Evolutionary conservation across 53 echinoderm and acorn worm genomes (phyloP).

Genomic region (Patiria pectinifera): DNA sequence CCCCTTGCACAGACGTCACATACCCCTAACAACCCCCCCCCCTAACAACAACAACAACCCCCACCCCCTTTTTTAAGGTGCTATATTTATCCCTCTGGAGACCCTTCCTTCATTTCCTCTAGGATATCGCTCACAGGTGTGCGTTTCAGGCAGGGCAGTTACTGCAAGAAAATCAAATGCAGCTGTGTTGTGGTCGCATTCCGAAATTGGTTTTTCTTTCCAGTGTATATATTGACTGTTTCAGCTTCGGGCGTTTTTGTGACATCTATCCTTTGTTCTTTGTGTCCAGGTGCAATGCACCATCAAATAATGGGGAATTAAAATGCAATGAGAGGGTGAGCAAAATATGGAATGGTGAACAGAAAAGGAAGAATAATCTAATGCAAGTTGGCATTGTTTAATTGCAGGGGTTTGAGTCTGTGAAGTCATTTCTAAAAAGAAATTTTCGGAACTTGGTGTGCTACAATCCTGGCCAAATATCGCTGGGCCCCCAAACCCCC

Average conservation of each 20-base stretch:
- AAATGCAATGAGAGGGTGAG: background rate
- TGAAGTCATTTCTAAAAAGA: no score
- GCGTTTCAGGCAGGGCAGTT: background rate
- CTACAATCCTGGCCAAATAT: no score
- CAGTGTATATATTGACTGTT: background rate
- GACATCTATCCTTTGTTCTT: background rate
- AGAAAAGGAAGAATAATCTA: no score
- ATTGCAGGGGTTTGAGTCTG: no score
- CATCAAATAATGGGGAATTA: background rate
- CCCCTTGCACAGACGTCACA: no score
- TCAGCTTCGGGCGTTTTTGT: background rate
- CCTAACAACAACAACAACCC: no score
- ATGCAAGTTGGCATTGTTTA: no score
- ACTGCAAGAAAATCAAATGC: background rate
- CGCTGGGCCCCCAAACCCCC: no score
- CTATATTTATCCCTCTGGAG: background rate
- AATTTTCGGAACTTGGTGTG: no score
- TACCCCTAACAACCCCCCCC: no score
- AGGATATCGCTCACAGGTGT: conserved; percentile 14
- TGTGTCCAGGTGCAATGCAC: background rate
- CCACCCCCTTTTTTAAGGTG: background rate
- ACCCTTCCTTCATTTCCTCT: background rate
- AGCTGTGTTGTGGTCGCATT: background rate
- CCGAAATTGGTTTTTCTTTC: conserved; percentile 2
- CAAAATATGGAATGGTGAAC: background rate